These are phyloP conservation scores for Pedionomus torquatus DNA, from an alignment of 2,113 vertebrate genomes.

Conservation along the genomic window DNA sequence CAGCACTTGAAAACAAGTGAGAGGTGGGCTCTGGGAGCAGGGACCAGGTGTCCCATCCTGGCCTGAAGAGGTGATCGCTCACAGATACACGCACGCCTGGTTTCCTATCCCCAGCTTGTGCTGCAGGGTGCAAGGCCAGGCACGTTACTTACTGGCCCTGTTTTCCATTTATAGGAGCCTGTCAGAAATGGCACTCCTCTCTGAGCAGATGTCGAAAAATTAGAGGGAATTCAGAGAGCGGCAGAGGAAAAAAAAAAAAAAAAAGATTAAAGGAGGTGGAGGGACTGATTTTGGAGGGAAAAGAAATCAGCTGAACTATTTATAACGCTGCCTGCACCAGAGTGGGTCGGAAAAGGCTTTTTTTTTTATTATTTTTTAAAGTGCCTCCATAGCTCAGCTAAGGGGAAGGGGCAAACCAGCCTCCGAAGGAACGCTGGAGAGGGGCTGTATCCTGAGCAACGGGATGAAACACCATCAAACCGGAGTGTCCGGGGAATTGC, in stretches of 20 bases:
- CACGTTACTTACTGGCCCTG: not conserved
- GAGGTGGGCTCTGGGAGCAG: not conserved
- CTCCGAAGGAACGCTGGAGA: not conserved
- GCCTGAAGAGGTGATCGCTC: not conserved
- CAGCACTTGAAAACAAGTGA: not conserved
- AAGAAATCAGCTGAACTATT: slow-evolving; percentile 32
- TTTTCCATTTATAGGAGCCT: slow-evolving; percentile 42
- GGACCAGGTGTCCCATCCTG: not conserved
- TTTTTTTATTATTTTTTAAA: not conserved
- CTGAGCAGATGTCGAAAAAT: slow-evolving; percentile 47
- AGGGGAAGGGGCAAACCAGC: not conserved
- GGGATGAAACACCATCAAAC: not conserved
- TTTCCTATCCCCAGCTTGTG: not conserved
- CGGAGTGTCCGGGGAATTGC: not conserved
- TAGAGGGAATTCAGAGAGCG: slow-evolving; percentile 59
- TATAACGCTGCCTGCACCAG: slow-evolving; percentile 8
- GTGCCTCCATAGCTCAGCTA: not conserved
- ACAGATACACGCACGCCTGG: not conserved
- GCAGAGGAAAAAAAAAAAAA: not conserved
- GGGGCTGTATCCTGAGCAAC: not conserved
- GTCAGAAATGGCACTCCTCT: slow-evolving; percentile 33
- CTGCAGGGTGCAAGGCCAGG: not conserved
- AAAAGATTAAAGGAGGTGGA: slow-evolving; percentile 56
- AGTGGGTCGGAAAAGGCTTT: not conserved
- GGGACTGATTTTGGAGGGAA: slow-evolving; percentile 57